These are phyloP conservation scores for Caenorhabditis virilis DNA, from an alignment of 2,888 invertebrate species.

Conservation along the genomic window DNA sequence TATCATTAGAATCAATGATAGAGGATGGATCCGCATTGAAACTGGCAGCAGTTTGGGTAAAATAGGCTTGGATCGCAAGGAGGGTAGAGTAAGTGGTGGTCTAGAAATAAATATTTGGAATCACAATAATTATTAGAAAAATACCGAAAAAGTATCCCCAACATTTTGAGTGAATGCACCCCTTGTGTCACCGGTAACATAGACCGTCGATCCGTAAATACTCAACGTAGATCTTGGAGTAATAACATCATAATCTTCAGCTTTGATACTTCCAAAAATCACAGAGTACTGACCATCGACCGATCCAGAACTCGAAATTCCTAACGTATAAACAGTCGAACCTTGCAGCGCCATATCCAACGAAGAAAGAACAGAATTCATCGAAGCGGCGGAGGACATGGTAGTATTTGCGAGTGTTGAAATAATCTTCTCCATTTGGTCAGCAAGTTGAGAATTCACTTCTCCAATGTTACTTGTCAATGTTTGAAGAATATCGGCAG, in stretches of 20 bases:
- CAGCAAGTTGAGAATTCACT: constrained; percentile 25
- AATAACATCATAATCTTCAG: constrained; percentile 15
- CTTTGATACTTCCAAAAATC: constrained; percentile 22
- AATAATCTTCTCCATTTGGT: constrained; percentile 21
- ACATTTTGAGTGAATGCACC: constrained; percentile 17
- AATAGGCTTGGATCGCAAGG: no score
- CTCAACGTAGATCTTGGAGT: constrained; percentile 27
- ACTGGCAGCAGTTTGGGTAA: no score
- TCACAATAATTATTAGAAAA: background rate
- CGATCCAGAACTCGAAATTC: constrained; percentile 13
- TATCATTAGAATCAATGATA: constrained; percentile 23
- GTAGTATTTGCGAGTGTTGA: constrained; percentile 15
- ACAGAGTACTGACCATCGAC: constrained; percentile 21
- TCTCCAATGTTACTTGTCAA: constrained; percentile 21
- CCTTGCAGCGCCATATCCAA: constrained; percentile 29
- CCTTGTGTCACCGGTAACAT: constrained; percentile 30
- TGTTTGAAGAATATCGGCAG: constrained; percentile 2
- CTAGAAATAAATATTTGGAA: no score
- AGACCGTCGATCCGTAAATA: constrained; percentile 28
- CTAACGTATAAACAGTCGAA: constrained; percentile 31
- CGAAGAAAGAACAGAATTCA: constrained; percentile 33
- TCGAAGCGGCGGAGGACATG: constrained; percentile 26
- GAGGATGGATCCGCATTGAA: constrained; percentile 14
- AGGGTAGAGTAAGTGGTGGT: no score
- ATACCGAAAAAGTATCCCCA: constrained; percentile 20